These are phyloP conservation scores for Bombycilla garrulus DNA, from an alignment of 2,113 vertebrate genomes.

Conservation along the genomic window DNA sequence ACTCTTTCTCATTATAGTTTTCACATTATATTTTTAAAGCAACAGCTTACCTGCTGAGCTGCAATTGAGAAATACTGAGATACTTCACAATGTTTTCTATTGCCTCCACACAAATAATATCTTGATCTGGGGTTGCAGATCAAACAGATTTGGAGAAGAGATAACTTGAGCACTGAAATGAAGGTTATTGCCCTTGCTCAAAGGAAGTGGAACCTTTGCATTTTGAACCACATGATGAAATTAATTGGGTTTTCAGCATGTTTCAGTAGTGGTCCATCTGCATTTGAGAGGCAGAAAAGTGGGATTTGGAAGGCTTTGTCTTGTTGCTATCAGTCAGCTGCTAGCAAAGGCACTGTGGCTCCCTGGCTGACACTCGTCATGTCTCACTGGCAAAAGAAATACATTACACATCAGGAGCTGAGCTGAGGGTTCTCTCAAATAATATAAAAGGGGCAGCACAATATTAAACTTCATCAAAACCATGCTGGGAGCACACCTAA, in stretches of 20 bases:
- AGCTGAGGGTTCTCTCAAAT: not conserved
- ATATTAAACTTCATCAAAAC: not conserved
- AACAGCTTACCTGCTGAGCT: not conserved
- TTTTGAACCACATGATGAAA: not conserved
- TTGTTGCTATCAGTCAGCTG: not conserved
- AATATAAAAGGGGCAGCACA: not conserved
- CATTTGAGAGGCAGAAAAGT: not conserved
- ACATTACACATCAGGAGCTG: not conserved
- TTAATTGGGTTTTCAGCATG: not conserved
- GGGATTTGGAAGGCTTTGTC: not conserved
- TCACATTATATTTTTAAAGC: constrained; percentile 35
- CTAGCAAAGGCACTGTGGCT: not conserved
- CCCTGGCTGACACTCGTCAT: not conserved
- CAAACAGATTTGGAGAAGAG: not conserved
- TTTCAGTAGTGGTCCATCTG: fast-evolving
- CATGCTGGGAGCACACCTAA: not conserved
- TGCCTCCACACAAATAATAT: not conserved
- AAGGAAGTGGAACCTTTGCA: not conserved
- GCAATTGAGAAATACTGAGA: not conserved
- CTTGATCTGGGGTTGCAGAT: not conserved
- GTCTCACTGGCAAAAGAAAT: not conserved
- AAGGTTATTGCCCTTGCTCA: not conserved
- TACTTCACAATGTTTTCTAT: not conserved
- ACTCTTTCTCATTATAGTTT: not conserved
- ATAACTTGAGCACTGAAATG: not conserved